Evolutionary conservation across 2,797 vertebrate species (phyloP), one percentile per base, ranked within the genome.

Genomic region (Alcedo atthis): DNA sequence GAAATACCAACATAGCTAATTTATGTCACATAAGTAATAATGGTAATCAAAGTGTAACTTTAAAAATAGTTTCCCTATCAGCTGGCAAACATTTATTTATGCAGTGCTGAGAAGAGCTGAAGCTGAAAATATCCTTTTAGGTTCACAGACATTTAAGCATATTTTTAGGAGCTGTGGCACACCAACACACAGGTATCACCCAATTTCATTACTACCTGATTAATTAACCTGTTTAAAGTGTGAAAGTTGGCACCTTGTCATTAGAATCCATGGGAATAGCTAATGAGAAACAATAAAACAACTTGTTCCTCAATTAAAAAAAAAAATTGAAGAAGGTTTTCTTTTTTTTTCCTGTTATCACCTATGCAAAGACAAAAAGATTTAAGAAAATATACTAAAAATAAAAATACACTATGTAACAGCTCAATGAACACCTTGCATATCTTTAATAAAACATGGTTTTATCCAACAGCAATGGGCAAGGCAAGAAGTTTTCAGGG

Each of bases 141-240:
- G 88, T 97, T 97, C 97, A 84, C 74, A 97, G 97, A 96, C 95
- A 91, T 93, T 96, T 96, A 97, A 97, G 91, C 77, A 94, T 78
- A 78, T 97, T 97, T 96, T 96, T 96, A 96, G 69, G 88, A 97
- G 86, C 96, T 93, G 94, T 94, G 28, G 91, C 96, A 94, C 92
- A 95, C 93, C 96, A 97, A 95, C 97, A 97, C 48, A 61, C 97
- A 98, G 97, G 97, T 98, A 98, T 97, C 98, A 98, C 97, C 97
- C 98, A 95, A 96, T 97, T 97, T 96, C 96, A 97, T 97, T 97
- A 95, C 96, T 98, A 98, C 97, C 97, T 98, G 98, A 97, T 97
- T 98, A 98, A 98, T 98, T 97, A 98, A 98, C 97, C 97, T 97
- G 96, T 96, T 97, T 97, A 97, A 98, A 95, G 97, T 98, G 98